Evolutionary conservation across 2,888 invertebrate species (phyloP).

Genomic region (Drosophila siamana): DNA sequence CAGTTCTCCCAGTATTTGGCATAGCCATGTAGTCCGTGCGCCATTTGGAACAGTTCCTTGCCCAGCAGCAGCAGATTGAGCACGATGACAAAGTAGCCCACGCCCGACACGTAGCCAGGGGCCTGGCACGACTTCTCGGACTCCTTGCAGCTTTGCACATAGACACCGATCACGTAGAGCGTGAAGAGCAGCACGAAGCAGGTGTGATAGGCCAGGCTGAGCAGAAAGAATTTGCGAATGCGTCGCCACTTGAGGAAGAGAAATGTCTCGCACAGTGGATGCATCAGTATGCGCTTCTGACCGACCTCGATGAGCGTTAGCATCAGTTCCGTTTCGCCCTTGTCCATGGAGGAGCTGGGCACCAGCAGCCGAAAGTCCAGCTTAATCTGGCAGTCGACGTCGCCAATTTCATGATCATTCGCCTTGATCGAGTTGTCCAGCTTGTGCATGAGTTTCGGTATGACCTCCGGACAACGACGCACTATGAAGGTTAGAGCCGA

Average conservation of each 20-base stretch:
- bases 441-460: constrained; percentile 90
- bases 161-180: constrained; percentile 89
- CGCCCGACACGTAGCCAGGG: constrained; percentile 77
- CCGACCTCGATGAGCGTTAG: constrained; percentile 92
- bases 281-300: constrained; percentile 91
- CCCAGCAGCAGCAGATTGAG: constrained; percentile 88
- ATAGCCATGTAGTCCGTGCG: constrained; percentile 90
- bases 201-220: constrained; percentile 92
- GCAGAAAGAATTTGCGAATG: constrained; percentile 92
- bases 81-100: constrained; percentile 88
- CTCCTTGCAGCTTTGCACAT: constrained; percentile 80
- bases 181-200: constrained; percentile 91
- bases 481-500: constrained; percentile 93
- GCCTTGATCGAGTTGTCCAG: constrained; percentile 91
- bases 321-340: constrained; percentile 90
- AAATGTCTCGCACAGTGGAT: constrained; percentile 94
- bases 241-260: constrained; percentile 93
- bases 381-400: constrained; percentile 93
- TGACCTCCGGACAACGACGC: constrained; percentile 93
- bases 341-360: constrained; percentile 86
- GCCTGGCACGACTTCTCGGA: constrained; percentile 72
- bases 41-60: constrained; percentile 90
- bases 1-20: constrained; percentile 94
- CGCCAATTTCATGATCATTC: constrained; percentile 93
- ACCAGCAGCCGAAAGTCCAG: constrained; percentile 88